Conservation (phyloP, 92 coral and sea anemone genomes). For the Paramuricea clavata region DNA sequence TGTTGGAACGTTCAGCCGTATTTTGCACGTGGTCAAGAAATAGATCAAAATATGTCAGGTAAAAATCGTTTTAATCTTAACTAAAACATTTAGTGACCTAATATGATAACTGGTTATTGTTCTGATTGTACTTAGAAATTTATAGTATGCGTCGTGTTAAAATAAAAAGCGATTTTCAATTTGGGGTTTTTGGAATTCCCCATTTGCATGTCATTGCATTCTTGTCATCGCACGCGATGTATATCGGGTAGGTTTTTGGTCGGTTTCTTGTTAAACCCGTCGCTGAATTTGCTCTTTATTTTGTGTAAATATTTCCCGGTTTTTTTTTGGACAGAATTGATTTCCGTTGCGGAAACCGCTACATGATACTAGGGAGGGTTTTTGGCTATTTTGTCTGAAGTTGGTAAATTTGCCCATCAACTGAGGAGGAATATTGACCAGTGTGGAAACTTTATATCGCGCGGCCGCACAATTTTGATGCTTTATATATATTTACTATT, state of each 20-base stretch:
- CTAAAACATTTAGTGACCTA: neutral
- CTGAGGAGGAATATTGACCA: too few species aligned
- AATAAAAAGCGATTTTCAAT: neutral
- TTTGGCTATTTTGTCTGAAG: too few species aligned
- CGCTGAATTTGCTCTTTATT: neutral
- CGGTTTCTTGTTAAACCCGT: neutral
- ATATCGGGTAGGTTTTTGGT: neutral
- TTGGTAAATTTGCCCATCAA: too few species aligned
- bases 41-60: neutral
- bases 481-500: too few species aligned
- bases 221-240: neutral
- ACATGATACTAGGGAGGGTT: too few species aligned
- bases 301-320: too few species aligned
- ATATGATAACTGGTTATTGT: too few species aligned
- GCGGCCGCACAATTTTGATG: too few species aligned
- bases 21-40: neutral
- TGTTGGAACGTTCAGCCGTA: neutral
- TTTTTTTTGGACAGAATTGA: too few species aligned
- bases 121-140: neutral
- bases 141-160: neutral
- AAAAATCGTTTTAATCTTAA: neutral
- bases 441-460: too few species aligned
- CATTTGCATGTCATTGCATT: neutral
- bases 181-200: conserved; percentile 7
- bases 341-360: too few species aligned